Base-by-base conservation (phyloP, 1,140 invertebrate genomes). In the Ephestia elutella region DNA sequence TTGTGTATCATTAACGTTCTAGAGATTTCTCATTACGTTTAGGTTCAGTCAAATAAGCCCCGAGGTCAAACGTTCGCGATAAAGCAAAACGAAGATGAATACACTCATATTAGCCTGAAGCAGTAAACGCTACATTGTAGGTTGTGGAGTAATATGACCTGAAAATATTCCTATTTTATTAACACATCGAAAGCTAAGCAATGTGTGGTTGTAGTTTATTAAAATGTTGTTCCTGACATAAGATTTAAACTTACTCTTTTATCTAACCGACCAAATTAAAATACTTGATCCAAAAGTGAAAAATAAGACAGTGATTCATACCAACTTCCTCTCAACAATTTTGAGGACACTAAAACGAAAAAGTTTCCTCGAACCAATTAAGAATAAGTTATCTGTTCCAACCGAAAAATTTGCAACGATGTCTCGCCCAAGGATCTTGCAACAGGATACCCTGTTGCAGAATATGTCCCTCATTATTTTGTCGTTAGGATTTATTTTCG, bases 401-500 rank as follows among this genome's bases (percentile, higher is more conserved):
- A 54, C 59, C 67, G 56, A 68, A 65, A 65, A 73, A 62, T 71
- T 63, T 61, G 55, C 68, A 49, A 59, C 64, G 53, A 32, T 54
- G 67, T 61, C 54, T 48, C 57, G 51, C 65, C 68, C 69, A 71
- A 66, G 70, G 59, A n/a, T n/a, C n/a, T n/a, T n/a, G n/a, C n/a
- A n/a, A n/a, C n/a, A 62, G 13, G 13, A 1, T 17, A 56, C 64
- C 59, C 54, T 59, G 54, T 70, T 63, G 57, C 56, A 48, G 35
- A 54, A 49, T 60, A 50, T 51, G 64, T 59, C 55, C 58, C 69
- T 79, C 71, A 73, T 80, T 79, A 79, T 74, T 76, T 73, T 63
- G 70, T 75, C 75, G 68, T 77, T 75, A 75, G 71, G 65, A 76
- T 75, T 74, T 82, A 77, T 80, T 70, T 44, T 44, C 15, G 15